Conservation (phyloP, 2,113 vertebrate genomes). For the Callaeas wilsoni region DNA sequence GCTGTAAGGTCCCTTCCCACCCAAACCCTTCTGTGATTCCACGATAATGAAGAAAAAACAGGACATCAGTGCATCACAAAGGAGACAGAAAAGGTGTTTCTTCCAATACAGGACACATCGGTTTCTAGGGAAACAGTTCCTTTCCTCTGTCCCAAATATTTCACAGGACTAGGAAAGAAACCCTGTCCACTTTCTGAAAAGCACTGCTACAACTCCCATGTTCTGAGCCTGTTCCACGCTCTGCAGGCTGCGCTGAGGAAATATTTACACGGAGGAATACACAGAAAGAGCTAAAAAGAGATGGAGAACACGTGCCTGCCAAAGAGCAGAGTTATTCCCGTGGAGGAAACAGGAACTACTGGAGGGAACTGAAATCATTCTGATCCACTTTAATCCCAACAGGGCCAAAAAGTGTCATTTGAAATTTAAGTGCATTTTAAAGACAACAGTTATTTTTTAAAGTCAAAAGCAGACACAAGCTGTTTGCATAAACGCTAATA, state of each 20-base stretch:
- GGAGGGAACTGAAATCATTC: background rate
- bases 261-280: constrained; percentile 42
- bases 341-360: constrained; percentile 14
- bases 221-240: background rate
- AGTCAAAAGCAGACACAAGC: background rate
- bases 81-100: accelerated
- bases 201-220: background rate
- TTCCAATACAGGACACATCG: accelerated
- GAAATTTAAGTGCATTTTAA: background rate
- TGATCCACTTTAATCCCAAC: background rate
- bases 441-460: background rate
- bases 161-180: background rate
- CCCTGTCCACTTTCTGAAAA: background rate
- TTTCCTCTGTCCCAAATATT: background rate
- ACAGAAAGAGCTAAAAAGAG: constrained; percentile 2
- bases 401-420: background rate
- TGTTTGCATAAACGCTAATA: background rate
- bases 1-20: accelerated
- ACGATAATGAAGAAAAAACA: background rate
- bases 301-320: background rate
- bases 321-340: background rate
- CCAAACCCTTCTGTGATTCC: background rate
- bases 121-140: background rate
- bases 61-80: background rate
- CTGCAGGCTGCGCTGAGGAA: background rate